Conservation (phyloP, 2,888 invertebrate species). For the Aromia moschata region DNA sequence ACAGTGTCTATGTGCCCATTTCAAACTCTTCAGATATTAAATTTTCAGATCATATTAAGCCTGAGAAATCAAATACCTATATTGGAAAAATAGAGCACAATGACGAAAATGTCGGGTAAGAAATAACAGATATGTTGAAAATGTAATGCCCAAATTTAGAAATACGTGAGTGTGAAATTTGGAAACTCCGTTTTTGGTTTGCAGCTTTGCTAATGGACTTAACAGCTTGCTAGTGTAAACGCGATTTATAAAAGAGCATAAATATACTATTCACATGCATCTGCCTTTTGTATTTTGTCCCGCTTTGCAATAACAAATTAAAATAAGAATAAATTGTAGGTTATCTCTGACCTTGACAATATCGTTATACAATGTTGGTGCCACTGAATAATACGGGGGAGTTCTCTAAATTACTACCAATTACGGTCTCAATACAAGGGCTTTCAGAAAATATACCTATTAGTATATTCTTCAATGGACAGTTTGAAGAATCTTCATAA, state of each 20-base stretch:
- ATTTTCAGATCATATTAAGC: conserved; percentile 47
- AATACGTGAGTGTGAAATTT: conserved; percentile 37
- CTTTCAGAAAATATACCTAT: too few species aligned
- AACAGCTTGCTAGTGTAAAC: neutral
- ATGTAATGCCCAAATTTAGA: conserved; percentile 52
- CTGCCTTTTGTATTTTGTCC: neutral
- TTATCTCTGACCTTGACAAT: conserved; percentile 13
- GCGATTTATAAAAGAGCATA: neutral
- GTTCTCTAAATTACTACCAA: neutral
- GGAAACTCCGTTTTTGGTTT: conserved; percentile 42
- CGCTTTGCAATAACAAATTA: conserved; percentile 1
- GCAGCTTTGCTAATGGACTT: conserved; percentile 25
- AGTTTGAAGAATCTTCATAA: too few species aligned
- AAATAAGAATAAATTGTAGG: conserved; percentile 17
- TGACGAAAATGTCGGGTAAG: conserved; percentile 66
- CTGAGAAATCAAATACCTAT: conserved; percentile 55
- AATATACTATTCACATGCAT: neutral
- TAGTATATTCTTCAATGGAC: too few species aligned
- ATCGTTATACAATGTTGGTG: conserved; percentile 2
- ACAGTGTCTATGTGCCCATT: conserved; percentile 55
- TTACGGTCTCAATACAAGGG: too few species aligned
- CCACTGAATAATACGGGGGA: conserved; percentile 11
- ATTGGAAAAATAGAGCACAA: conserved; percentile 59
- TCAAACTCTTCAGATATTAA: conserved; percentile 42
- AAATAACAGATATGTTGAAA: conserved; percentile 27